phyloP scores from a whole-genome alignment of 2,888 invertebrate genomes.

The Patella depressa region DNA sequence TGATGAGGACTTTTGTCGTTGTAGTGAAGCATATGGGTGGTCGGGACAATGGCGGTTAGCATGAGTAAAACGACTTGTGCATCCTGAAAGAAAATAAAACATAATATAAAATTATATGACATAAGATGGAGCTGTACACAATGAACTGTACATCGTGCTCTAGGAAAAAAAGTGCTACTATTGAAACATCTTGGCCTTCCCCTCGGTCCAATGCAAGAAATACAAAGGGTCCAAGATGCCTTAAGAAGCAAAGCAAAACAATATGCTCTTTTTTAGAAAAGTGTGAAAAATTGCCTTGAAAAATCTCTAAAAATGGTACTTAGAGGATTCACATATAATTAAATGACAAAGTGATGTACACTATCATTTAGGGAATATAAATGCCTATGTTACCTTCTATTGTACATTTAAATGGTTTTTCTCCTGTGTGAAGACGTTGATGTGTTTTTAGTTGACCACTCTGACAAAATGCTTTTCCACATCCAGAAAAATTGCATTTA shows the following conservation, averaged over 20 bases:
- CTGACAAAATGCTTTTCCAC: conserved; percentile 81
- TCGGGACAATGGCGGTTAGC: conserved; percentile 83
- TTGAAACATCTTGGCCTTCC: background rate
- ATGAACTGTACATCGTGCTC: too few relatives aligned
- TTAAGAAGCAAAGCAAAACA: background rate
- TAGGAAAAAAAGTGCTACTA: too few relatives aligned
- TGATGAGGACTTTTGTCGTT: conserved; percentile 46
- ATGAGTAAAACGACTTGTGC: conserved; percentile 81
- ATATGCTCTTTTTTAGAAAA: too few relatives aligned
- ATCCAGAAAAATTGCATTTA: conserved; percentile 81
- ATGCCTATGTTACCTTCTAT: conserved; percentile 49
- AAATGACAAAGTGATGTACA: too few relatives aligned
- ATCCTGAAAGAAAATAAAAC: conserved; percentile 70
- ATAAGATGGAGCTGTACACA: background rate
- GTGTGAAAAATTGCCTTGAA: too few relatives aligned
- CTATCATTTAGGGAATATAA: too few relatives aligned
- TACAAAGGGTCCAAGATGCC: background rate
- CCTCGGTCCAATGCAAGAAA: background rate
- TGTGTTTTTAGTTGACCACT: conserved; percentile 85
- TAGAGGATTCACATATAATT: too few relatives aligned
- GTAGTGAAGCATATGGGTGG: conserved; percentile 77
- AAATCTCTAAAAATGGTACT: too few relatives aligned
- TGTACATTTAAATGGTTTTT: conserved; percentile 81
- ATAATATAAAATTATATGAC: background rate
- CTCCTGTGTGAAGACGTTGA: conserved; percentile 83